Evolutionary conservation across 1,140 invertebrate genomes (phyloP), one percentile per base, ranked within the genome.

Genomic region (Akabosia matsudoensis): DNA sequence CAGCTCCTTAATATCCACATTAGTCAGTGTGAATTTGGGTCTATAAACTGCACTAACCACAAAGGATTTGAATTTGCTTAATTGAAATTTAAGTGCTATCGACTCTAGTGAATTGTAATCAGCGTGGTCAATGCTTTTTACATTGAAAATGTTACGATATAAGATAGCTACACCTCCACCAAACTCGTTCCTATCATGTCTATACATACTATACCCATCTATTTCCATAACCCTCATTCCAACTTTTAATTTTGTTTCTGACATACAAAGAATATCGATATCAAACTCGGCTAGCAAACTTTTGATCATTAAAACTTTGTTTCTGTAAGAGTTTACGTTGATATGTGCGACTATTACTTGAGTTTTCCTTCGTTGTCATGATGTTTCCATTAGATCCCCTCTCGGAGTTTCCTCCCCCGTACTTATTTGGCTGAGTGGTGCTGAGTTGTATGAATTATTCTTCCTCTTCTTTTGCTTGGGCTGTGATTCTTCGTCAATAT

Each of bases 151-250:
- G 16, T 16, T 33, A 10, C 24, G 26, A 13, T 26, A 14, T 4
- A 70, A 2, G 7, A 70, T 70, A 3, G 67, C 67, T 70, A 70
- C 67, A 70, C 67, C 67, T 10, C 67, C 67, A 2, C 67, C 67
- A 16, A 10, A 26, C 4, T 24, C 28, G 10, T 7, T 70, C 31
- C 67, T 70, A 24, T 70, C 67, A 30, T 34, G 26, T 16, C 67
- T 7, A 10, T 30, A 10, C 7, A 70, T 26, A 3, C 4, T 2
- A 70, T 26, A 70, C 26, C 28, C 67, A 30, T 22, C 24, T 7
- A 70, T 70, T 14, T 4, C 7, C 4, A 70, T 26, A 30, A 30
- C 4, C 2, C 7, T 70, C 4, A 26, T 30, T 30, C 31, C 24
- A 30, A 10, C 14, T 7, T 70, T 1, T 14, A 70, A 16, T 28